These are phyloP conservation scores for Leptoteleia sp. DNA, from an alignment of 1,140 invertebrate species.

Conservation along the genomic window DNA sequence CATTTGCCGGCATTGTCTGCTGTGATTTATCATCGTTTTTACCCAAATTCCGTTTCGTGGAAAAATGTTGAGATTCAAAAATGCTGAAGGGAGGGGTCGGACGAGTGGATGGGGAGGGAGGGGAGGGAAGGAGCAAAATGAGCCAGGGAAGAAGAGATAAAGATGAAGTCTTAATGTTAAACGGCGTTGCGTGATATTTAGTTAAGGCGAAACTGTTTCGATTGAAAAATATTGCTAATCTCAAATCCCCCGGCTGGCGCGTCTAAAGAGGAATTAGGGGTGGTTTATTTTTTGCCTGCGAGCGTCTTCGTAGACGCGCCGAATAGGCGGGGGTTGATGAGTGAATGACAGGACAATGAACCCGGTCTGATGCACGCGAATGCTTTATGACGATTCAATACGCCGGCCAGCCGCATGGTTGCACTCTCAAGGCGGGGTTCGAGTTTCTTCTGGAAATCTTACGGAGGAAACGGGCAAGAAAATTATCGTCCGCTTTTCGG, in stretches of 20 bases:
- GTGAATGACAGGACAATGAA: slow-evolving; percentile 82
- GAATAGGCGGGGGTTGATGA: slow-evolving; percentile 78
- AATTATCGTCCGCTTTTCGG: slow-evolving; percentile 29
- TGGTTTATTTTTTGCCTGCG: slow-evolving; percentile 78
- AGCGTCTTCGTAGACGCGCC: slow-evolving; percentile 48
- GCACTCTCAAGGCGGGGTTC: slow-evolving; percentile 76
- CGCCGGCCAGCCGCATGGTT: slow-evolving; percentile 71
- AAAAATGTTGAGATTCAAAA: slow-evolving; percentile 9
- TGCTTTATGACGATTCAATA: slow-evolving; percentile 82
- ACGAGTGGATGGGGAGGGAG: no score
- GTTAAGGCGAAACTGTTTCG: slow-evolving; percentile 58
- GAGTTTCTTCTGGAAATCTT: slow-evolving; percentile 72
- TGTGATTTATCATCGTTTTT: slow-evolving; percentile 55
- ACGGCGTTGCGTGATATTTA: slow-evolving; percentile 3
- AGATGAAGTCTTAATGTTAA: no score
- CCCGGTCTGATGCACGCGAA: slow-evolving; percentile 78
- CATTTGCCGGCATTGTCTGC: slow-evolving; percentile 23
- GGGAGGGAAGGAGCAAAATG: no score
- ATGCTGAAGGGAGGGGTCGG: background rate
- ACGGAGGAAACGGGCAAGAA: slow-evolving; percentile 42
- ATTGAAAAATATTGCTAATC: slow-evolving; percentile 69
- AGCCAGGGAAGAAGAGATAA: no score
- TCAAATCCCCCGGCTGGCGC: slow-evolving; percentile 36
- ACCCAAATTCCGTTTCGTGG: background rate
- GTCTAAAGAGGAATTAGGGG: slow-evolving; percentile 75